phyloP scores from a whole-genome alignment of 2,113 vertebrate genomes.

The Panurus biarmicus region DNA sequence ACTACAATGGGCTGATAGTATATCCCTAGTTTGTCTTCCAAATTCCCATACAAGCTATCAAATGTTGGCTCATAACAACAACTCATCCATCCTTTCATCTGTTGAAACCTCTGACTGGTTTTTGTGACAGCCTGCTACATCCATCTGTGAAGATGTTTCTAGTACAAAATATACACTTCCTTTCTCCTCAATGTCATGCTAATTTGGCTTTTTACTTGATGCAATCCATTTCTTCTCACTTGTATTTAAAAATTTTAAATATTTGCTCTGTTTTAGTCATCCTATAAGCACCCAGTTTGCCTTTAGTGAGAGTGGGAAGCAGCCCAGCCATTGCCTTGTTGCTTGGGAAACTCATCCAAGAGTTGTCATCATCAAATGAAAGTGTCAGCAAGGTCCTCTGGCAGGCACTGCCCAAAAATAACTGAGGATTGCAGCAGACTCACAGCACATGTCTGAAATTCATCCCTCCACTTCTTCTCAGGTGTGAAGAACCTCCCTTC shows the following conservation, averaged over 20 bases:
- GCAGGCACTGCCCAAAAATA: not conserved
- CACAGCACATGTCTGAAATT: not conserved
- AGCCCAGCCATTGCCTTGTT: not conserved
- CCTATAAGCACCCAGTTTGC: not conserved
- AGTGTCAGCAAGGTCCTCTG: not conserved
- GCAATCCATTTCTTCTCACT: not conserved
- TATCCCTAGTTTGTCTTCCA: not conserved
- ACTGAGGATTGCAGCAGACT: not conserved
- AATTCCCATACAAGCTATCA: not conserved
- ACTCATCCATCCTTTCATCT: not conserved
- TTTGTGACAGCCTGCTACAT: not conserved
- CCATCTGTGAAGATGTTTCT: not conserved
- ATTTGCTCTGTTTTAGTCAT: not conserved
- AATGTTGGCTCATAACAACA: not conserved
- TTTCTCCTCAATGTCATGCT: not conserved
- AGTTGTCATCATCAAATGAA: not conserved
- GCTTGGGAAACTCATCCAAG: not conserved
- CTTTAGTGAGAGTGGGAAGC: not conserved
- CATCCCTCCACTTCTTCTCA: not conserved
- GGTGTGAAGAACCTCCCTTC: not conserved
- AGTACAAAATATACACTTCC: not conserved
- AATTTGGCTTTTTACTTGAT: not conserved
- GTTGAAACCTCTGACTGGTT: not conserved
- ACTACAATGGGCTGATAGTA: not conserved
- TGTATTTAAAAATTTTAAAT: not conserved